Evolutionary conservation across 2,888 invertebrate species (phyloP), one percentile per base, ranked within the genome.

Genomic region (Celastrina argiolus): DNA sequence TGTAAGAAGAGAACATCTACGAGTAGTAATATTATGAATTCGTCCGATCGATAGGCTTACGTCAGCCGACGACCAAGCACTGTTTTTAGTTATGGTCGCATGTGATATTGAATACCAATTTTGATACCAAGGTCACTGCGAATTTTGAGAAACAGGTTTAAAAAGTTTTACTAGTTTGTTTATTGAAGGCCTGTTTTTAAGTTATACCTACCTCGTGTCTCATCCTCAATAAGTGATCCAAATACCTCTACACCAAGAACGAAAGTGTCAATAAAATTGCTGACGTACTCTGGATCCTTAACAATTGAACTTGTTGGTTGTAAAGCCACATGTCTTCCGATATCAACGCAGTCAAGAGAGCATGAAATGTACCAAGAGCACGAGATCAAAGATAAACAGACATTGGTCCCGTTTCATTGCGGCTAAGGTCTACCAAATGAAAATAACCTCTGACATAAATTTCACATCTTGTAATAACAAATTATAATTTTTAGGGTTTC

Each of bases 41-140:
- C 18, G 12, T 22, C 6, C 34, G 36, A 61, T 61, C 61, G 39
- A 39, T 61, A 58, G 14, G 61, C 34, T 59, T 31, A 59, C 59
- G 59, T 61, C 36, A 61, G 39, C 5, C 6, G 14, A 39, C 18
- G 34, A 61, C 31, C 36, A 61, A 39, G 61, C 16, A 22, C 22
- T 12, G 34, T 59, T 36, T 61, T 12, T 18, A 39, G 39, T 61
- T 61, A 59, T 18, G 61, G 22, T 39, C 16, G 61, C 61, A 39
- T 61, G 39, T 36, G 61, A 61, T 59, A 34, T 39, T 39, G 26
- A 61, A 61, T 61, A 22, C 36, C 39, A 59, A 59, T 51, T 51
- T 51, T 22, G 61, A 22, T 18, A 39, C 22, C 61, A 61, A 39
- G 61, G 61, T 39, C 61, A 61, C 61, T 7, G 12, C 39, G 18